These are phyloP conservation scores for Dolomedes plantarius DNA, from an alignment of 2,888 invertebrate species.

Conservation along the genomic window DNA sequence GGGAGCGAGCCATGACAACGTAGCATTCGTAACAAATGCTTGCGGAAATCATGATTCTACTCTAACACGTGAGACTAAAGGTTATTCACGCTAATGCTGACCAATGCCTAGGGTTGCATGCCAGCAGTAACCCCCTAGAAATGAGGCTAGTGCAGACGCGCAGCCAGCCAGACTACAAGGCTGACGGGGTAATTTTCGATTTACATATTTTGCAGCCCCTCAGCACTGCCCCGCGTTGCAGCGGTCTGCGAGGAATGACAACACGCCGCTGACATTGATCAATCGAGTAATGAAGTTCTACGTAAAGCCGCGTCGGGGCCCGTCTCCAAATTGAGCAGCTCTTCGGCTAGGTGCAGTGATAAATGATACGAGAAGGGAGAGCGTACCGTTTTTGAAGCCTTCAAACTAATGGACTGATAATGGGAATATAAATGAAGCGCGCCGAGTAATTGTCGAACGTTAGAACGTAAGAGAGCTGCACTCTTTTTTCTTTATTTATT, in stretches of 20 bases:
- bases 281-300: slow-evolving; percentile 68
- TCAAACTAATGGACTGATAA: slow-evolving; percentile 69
- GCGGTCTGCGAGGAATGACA: slow-evolving; percentile 71
- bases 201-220: slow-evolving; percentile 65
- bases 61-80: slow-evolving; percentile 64
- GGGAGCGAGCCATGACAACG: slow-evolving; percentile 49
- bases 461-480: background rate
- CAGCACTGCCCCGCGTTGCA: slow-evolving; percentile 51
- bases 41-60: slow-evolving; percentile 66
- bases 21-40: slow-evolving; percentile 66
- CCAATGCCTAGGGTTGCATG: slow-evolving; percentile 68
- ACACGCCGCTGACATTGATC: slow-evolving; percentile 71
- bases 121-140: slow-evolving; percentile 45
- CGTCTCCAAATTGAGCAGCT: slow-evolving; percentile 41
- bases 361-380: slow-evolving; percentile 42
- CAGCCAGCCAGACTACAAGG: slow-evolving; percentile 48
- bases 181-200: slow-evolving; percentile 70
- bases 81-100: slow-evolving; percentile 69
- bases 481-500: slow-evolving; percentile 13
- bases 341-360: slow-evolving; percentile 51
- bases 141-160: slow-evolving; percentile 36
- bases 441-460: slow-evolving; percentile 58
- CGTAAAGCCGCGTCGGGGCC: slow-evolving; percentile 44
- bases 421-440: slow-evolving; percentile 67
- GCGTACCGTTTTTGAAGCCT: slow-evolving; percentile 62